These are phyloP conservation scores for Cepphus grylle DNA, from an alignment of 2,113 vertebrate genomes.

Conservation along the genomic window DNA sequence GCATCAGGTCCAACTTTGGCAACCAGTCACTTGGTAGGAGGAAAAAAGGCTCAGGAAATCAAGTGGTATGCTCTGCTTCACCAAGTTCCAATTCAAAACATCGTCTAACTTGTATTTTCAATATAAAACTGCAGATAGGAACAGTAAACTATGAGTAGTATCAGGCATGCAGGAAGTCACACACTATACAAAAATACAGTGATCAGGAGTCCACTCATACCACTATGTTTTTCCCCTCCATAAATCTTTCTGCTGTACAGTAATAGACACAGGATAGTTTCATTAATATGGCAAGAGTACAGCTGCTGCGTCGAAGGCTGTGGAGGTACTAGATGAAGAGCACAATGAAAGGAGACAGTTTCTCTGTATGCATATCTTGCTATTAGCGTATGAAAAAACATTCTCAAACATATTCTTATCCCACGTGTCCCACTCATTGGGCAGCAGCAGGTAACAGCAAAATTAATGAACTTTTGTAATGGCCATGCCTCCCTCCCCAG, in stretches of 20 bases:
- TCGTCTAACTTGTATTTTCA: neutral
- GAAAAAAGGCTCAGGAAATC: neutral
- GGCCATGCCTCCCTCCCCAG: neutral
- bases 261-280: neutral
- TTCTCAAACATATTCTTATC: neutral
- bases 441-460: neutral
- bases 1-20: neutral
- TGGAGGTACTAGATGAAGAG: neutral
- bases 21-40: neutral
- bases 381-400: neutral
- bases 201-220: neutral
- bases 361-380: rapidly evolving
- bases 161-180: neutral
- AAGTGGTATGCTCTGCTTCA: neutral
- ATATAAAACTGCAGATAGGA: neutral
- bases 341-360: neutral
- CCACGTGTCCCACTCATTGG: neutral
- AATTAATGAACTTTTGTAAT: neutral
- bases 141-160: neutral
- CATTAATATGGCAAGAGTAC: neutral
- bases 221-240: too few species aligned
- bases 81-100: neutral
- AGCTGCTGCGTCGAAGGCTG: rapidly evolving
- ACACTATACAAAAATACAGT: neutral
- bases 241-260: neutral